Base-by-base conservation (phyloP, 1,140 invertebrate genomes). In the Listronotus oregonensis region DNA sequence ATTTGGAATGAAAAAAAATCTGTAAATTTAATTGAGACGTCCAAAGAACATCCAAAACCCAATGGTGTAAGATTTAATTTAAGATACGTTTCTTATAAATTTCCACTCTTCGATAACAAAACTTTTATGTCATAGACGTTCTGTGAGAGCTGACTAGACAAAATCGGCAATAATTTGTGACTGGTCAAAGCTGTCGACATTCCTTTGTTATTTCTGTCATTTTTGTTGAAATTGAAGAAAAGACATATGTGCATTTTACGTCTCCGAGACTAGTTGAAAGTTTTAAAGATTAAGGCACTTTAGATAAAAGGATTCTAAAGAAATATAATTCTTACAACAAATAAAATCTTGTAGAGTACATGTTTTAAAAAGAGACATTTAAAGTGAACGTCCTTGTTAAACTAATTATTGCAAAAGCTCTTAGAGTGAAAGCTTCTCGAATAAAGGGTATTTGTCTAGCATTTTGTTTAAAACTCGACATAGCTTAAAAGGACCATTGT, bases 291-390 rank as follows among this genome's bases (percentile, higher is more conserved):
- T 61, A 46, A 51, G 58, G 47, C 58, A 61, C 58, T 61, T 61
- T 51, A 61, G 58, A 61, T 61, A 61, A 61, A 61, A 61, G 58
- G 47, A 51, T 61, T 51, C 18, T 40, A 47, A 61, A 61, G 50
- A 18, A 61, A 61, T 61, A 39, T 51, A 37, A 46, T 46, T 61
- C 39, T 39, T 47, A 40, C 37, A 37, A 37, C 58, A 51, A 32
- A 61, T 61, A 61, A 61, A 51, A 61, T 37, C 47, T 12, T 32
- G 50, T 15, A 34, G 47, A 21, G n/a, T 42, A 27, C 47, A 61
- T 58, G 15, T 14, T 11, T 47, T 60, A 2, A 8, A 44, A 15
- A 40, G 27, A 52, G 58, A 31, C 37, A 61, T 61, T 51, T 21
- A 37, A 12, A 37, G 11, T 37, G 11, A 37, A n/a, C n/a, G 43